Conservation (phyloP, 2,797 vertebrate species). For the Labeo calbasu region DNA sequence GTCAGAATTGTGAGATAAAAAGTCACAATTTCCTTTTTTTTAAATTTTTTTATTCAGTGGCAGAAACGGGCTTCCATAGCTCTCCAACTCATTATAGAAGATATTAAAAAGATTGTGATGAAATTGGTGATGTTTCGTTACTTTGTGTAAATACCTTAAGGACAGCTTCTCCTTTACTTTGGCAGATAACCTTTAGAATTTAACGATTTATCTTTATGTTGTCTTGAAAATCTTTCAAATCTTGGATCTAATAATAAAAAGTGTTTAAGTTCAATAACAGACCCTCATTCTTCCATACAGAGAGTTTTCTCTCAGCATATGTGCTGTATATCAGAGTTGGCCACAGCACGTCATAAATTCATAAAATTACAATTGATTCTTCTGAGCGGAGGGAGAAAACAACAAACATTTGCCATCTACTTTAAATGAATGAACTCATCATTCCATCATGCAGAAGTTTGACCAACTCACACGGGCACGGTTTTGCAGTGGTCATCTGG, state of each 20-base stretch:
- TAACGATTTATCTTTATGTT: not conserved
- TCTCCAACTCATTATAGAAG: not conserved
- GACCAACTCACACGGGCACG: constrained; percentile 24
- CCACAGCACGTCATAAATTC: constrained; percentile 9
- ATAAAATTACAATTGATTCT: constrained; percentile 74
- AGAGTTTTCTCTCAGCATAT: not conserved
- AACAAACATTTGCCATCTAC: constrained; percentile 68
- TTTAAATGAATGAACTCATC: constrained; percentile 76
- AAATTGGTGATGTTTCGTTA: not conserved
- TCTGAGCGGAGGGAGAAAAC: constrained; percentile 66
- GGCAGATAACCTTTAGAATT: not conserved
- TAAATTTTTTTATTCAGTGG: no score
- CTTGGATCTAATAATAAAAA: not conserved
- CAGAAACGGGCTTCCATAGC: no score
- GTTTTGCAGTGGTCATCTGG: constrained; percentile 62
- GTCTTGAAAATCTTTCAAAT: not conserved
- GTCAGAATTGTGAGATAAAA: no score
- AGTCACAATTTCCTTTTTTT: no score
- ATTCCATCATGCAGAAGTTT: constrained; percentile 39
- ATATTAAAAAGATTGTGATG: not conserved
- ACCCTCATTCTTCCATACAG: not conserved
- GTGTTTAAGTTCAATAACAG: not conserved
- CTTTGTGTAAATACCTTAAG: not conserved
- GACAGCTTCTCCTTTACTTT: not conserved
- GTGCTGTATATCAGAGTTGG: constrained; percentile 21